Evolutionary conservation across 30 jellyfish, hydroid and myxozoan genomes (phyloP), one percentile per base, ranked within the genome.

Genomic region (Chironex yamaguchii): DNA sequence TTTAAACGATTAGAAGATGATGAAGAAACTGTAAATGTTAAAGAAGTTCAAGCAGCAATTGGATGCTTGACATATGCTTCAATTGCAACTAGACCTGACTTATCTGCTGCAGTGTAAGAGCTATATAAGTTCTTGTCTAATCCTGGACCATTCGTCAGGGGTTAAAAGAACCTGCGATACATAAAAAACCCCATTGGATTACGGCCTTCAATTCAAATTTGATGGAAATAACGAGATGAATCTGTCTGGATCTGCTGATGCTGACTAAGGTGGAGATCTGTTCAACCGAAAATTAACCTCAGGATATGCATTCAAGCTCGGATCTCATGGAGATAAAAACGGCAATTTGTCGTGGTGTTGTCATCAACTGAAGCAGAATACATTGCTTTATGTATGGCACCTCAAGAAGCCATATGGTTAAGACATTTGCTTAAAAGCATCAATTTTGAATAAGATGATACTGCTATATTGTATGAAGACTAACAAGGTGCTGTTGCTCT

Each of bases 361-460:
- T 84, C 94, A 25, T 26, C 88, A 27, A 84, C 94, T 3, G 94
- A 84, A 36, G 94, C 94, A 1, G 94, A 84, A 67, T 84, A 71
- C 54, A 68, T 84, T 69, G 89, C 94, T 26, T 24, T 70, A 23
- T 0, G 34, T 2, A 24, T 30, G 3, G 88, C 81, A 68, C 52
- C 88, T 0, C 93, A 68, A 52, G 88, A 83, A 29, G 62, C 76
- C 6, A 81, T 66, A 0, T 64, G 74, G 86, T 53, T 62, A 3
- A 20, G 69, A 3, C 35, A 26, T 20, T 36, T 53, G 49, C 29
- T 79, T 1, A 54, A 50, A 49, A 53, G 88, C 42, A 1, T 76
- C 4, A 64, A 30, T 1, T 21, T 76, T 34, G 14, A 76, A 64
- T 78, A 76, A 31, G 28, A 26, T 0, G 13, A 72, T 1, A 29